Evolutionary conservation across 2,888 invertebrate species (phyloP).

Genomic region (Parnassius apollo): DNA sequence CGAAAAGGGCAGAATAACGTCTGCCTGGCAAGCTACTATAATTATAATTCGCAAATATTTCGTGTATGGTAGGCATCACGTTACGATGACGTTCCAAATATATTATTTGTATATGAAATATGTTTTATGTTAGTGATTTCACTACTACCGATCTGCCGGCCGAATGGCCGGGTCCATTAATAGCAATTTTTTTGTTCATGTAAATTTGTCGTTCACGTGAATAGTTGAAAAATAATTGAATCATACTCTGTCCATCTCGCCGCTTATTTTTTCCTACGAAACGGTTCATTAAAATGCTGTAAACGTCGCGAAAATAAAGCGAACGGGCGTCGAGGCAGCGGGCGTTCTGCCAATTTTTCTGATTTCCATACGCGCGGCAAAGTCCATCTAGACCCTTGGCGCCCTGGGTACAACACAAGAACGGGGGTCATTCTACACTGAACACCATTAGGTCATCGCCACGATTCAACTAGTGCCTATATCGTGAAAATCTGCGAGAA

Average conservation of each 20-base stretch:
- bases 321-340: constrained; percentile 60
- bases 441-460: constrained; percentile 21
- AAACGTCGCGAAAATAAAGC: constrained; percentile 62
- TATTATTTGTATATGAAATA: too few relatives aligned
- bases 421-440: constrained; percentile 13
- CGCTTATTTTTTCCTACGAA: constrained; percentile 31
- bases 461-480: constrained; percentile 10
- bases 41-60: too few relatives aligned
- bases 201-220: too few relatives aligned
- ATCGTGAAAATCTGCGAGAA: constrained; percentile 24
- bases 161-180: too few relatives aligned
- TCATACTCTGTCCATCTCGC: constrained; percentile 10
- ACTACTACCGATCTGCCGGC: too few relatives aligned
- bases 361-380: constrained; percentile 43
- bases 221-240: not conserved
- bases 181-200: too few relatives aligned
- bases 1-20: too few relatives aligned
- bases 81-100: too few relatives aligned
- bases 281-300: constrained; percentile 66
- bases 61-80: too few relatives aligned
- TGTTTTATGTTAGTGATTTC: too few relatives aligned
- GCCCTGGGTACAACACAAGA: not conserved
- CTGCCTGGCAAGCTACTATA: too few relatives aligned
- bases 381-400: constrained; percentile 2
- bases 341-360: constrained; percentile 67